These are phyloP conservation scores for Drosophila buzzatii DNA, from an alignment of 2,888 invertebrate species.

Conservation along the genomic window DNA sequence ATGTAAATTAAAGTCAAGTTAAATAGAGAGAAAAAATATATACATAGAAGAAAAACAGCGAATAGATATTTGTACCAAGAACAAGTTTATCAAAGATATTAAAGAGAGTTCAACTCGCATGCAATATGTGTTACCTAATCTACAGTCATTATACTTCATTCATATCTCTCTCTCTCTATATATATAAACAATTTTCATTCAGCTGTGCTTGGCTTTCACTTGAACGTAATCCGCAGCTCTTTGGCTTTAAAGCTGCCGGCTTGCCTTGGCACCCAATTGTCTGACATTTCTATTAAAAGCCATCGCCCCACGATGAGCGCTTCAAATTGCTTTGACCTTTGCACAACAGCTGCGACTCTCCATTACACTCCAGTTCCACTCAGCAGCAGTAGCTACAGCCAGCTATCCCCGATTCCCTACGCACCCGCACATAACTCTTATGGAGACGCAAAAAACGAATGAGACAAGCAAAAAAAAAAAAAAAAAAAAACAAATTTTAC, in stretches of 20 bases:
- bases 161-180: neutral
- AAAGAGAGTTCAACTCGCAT: no score
- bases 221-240: conserved; percentile 1
- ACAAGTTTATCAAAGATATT: no score
- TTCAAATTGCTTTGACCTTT: conserved; percentile 82
- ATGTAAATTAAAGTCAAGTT: neutral
- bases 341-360: conserved; percentile 74
- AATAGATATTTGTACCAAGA: neutral
- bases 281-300: conserved; percentile 81
- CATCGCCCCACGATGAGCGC: conserved; percentile 56
- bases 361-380: conserved; percentile 41
- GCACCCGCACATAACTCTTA: conserved; percentile 68
- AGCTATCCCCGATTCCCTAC: conserved; percentile 23
- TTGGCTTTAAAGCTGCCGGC: conserved; percentile 45
- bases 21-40: neutral
- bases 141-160: neutral
- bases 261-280: conserved; percentile 50
- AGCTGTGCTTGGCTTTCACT: neutral
- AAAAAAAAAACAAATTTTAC: conserved; percentile 64
- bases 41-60: no score
- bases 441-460: conserved; percentile 38
- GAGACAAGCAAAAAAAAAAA: conserved; percentile 21
- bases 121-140: neutral
- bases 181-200: conserved; percentile 2
- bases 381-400: conserved; percentile 1